Percentiles rank a stretch among this genome's conserved stretches.
Conservation (phyloP, 2,113 vertebrate genomes). For the Saccopteryx leptura region DNA sequence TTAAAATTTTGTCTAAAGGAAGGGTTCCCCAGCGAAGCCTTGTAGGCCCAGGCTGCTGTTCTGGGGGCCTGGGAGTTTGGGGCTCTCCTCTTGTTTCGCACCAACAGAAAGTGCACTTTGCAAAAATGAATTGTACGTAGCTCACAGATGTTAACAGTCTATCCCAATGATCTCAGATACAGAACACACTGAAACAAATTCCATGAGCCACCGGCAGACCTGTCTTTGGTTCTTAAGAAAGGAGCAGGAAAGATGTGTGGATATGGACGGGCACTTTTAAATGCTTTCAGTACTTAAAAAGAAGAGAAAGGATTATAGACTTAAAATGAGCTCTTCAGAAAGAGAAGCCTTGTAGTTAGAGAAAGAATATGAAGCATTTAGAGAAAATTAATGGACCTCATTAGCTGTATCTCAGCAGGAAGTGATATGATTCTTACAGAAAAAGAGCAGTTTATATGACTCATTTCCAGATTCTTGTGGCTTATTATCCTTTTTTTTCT, state of each 20-base stretch:
- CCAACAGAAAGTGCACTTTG: neutral
- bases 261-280: fast-evolving
- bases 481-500: conserved; percentile 32
- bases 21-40: neutral
- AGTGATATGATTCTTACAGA: neutral
- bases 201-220: neutral
- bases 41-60: neutral
- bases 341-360: neutral
- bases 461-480: conserved; percentile 49
- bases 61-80: neutral
- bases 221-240: neutral
- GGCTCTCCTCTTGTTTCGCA: neutral
- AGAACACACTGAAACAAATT: neutral
- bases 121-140: neutral
- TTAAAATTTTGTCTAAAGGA: neutral
- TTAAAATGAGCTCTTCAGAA: neutral
- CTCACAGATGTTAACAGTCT: neutral
- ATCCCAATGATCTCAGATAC: too few relatives aligned
- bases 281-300: neutral
- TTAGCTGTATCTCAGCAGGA: neutral
- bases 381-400: neutral
- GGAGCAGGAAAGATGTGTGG: fast-evolving
- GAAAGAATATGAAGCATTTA: conserved; percentile 41
- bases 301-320: neutral
- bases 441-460: neutral